These are phyloP conservation scores for Lepidocolaptes lacrymiger DNA, from an alignment of 2,797 vertebrate species.

Conservation along the genomic window DNA sequence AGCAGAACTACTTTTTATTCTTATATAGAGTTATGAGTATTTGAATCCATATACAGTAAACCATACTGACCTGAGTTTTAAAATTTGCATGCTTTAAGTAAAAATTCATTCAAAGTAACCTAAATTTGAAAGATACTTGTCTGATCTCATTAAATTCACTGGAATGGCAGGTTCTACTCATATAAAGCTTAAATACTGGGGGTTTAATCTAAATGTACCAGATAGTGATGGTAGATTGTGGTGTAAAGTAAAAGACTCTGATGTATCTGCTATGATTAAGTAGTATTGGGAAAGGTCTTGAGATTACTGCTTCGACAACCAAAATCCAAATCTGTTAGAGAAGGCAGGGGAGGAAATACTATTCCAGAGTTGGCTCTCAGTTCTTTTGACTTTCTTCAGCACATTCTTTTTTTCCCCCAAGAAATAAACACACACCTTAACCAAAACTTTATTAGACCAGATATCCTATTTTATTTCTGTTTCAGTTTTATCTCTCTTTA, in stretches of 20 bases:
- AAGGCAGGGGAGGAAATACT: not conserved
- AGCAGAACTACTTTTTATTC: not conserved
- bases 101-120: not conserved
- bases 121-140: not conserved
- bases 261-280: not conserved
- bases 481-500: not conserved
- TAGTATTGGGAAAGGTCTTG: not conserved
- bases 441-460: not conserved
- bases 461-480: not conserved
- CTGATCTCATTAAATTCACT: not conserved
- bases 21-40: not conserved
- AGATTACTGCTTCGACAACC: not conserved
- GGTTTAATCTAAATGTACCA: not conserved
- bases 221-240: not conserved
- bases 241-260: not conserved
- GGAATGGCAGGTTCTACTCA: not conserved
- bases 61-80: not conserved
- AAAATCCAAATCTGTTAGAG: not conserved
- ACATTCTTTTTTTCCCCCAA: too few species aligned
- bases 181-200: not conserved
- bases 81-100: not conserved
- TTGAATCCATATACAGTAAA: not conserved
- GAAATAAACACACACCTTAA: not conserved
- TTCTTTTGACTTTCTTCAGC: not conserved
- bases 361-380: not conserved